Evolutionary conservation across 2,113 vertebrate species (phyloP), one percentile per base, ranked within the genome.

Genomic region (Oryzias celebensis): DNA sequence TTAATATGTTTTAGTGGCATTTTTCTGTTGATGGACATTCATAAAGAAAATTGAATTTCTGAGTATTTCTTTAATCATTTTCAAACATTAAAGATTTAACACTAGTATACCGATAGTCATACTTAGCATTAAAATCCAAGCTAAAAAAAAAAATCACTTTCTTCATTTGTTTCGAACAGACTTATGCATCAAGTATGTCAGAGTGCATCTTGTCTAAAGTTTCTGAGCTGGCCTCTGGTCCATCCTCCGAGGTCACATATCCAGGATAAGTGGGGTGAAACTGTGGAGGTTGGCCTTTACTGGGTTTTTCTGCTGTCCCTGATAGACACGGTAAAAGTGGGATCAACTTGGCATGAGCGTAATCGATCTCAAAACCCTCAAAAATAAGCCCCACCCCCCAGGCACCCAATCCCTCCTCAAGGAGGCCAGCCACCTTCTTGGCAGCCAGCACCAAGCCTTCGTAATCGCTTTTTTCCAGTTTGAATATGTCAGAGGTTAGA

Each of bases 311-410:
- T 36, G 20, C 20, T 4, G 17, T 13, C 46, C 15, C 50, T 2
- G 47, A 36, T 14, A 60, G 15, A 0, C 74, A 31, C 0, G 6
- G 18, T 16, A 82, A 53, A 26, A 93, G 75, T 0, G 92, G 92
- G 3, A 92, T 86, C 57, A 93, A 18, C 73, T 93, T 93, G 23
- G 85, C 86, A 0, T 93, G 92, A 68, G 92, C 91, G 0, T 92
- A 93, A 67, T 92, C 89, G 2, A 92, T 89, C 75, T 92, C 92
- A 73, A 81, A 92, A 5, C 92, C 92, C 58, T 93, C 92, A 52
- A 93, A 92, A 42, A 93, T 90, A 2, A 93, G 85, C 4, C 86
- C 91, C 18, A 89, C 72, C 4, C 85, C 90, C 58, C 50, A 76
- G 8, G 88, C 81, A 0, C 79, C 87, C 23, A 92, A 52, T 0